These are phyloP conservation scores for Lethocerus indicus DNA, from an alignment of 1,140 invertebrate genomes.

Conservation along the genomic window DNA sequence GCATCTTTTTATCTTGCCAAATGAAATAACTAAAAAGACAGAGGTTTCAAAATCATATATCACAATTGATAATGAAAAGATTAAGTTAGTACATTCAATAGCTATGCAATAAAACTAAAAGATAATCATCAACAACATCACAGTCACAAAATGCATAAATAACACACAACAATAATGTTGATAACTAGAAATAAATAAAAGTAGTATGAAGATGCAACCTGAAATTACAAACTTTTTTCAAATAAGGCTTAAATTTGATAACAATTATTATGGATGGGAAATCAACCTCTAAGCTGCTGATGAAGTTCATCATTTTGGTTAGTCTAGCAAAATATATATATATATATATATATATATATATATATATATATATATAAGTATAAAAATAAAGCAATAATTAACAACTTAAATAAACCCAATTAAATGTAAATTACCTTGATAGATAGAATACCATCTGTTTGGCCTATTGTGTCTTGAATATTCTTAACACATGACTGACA, in stretches of 20 bases:
- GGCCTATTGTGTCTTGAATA: slow-evolving; percentile 44
- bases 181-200: too few relatives aligned
- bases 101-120: too few relatives aligned
- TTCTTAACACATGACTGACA: slow-evolving; percentile 65
- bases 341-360: background rate
- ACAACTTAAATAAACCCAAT: background rate
- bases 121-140: too few relatives aligned
- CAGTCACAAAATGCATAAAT: too few relatives aligned
- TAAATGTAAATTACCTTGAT: slow-evolving; percentile 36
- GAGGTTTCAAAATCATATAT: too few relatives aligned
- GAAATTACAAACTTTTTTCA: too few relatives aligned
- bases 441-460: slow-evolving; percentile 36
- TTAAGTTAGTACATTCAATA: too few relatives aligned
- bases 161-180: too few relatives aligned
- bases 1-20: too few relatives aligned
- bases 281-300: background rate
- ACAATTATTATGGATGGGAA: background rate
- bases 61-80: too few relatives aligned
- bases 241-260: background rate
- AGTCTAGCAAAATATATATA: background rate
- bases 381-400: background rate
- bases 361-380: background rate
- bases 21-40: too few relatives aligned
- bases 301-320: background rate
- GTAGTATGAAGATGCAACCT: too few relatives aligned